Evolutionary conservation across 2,888 invertebrate species (phyloP).

Genomic region (Ornithoptera priamus): DNA sequence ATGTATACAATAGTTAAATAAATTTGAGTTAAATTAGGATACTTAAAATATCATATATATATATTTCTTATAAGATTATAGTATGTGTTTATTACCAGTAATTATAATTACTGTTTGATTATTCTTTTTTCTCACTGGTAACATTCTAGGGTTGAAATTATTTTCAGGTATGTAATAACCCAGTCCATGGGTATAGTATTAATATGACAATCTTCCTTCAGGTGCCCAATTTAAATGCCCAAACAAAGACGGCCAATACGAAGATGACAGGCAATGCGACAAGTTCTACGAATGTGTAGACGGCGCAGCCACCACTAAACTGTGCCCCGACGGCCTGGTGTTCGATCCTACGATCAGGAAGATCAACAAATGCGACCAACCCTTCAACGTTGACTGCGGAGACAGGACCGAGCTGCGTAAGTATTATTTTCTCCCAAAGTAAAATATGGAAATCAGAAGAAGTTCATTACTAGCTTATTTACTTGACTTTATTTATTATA

Average conservation of each 20-base stretch:
- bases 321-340: slow-evolving; percentile 93
- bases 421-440: slow-evolving; percentile 52
- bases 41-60: too few relatives aligned
- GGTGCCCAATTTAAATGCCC: slow-evolving; percentile 87
- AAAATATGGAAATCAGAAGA: too few relatives aligned
- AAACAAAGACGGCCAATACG: slow-evolving; percentile 88
- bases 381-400: slow-evolving; percentile 95
- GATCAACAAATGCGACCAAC: slow-evolving; percentile 94
- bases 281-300: slow-evolving; percentile 90
- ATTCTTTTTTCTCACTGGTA: too few relatives aligned
- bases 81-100: too few relatives aligned
- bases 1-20: too few relatives aligned
- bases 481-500: too few relatives aligned
- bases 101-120: too few relatives aligned
- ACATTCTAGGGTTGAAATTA: too few relatives aligned
- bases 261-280: slow-evolving; percentile 90
- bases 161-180: not conserved
- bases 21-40: too few relatives aligned
- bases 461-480: too few relatives aligned
- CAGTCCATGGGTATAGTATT: not conserved
- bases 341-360: slow-evolving; percentile 92
- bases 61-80: too few relatives aligned
- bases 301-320: slow-evolving; percentile 84
- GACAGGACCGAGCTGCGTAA: slow-evolving; percentile 93
- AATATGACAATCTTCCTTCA: slow-evolving; percentile 36